Evolutionary conservation across 2,888 invertebrate species (phyloP).

Genomic region (Mongoloraphidia duomilia): DNA sequence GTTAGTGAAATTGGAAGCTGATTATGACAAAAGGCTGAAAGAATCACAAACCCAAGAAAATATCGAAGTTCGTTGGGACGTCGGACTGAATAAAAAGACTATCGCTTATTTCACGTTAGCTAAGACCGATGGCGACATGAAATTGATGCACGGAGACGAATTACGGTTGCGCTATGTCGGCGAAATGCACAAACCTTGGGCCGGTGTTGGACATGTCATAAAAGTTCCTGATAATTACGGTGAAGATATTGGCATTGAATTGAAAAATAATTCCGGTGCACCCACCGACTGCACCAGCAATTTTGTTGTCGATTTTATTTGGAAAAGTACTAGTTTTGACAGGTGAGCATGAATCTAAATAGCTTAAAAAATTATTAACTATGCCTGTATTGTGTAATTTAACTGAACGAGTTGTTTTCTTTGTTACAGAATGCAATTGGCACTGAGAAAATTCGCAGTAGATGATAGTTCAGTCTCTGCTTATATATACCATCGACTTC

Average conservation of each 20-base stretch:
- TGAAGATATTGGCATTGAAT: constrained; percentile 94
- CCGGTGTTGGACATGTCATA: constrained; percentile 96
- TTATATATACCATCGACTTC: constrained; percentile 90
- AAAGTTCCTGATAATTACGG: constrained; percentile 92
- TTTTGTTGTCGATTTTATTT: constrained; percentile 97
- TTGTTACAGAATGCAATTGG: constrained; percentile 74
- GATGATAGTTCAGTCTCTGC: constrained; percentile 94
- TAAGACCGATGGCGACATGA: constrained; percentile 97
- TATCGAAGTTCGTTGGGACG: constrained; percentile 97
- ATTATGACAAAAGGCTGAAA: constrained; percentile 93
- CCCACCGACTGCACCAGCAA: constrained; percentile 89
- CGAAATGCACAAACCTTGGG: constrained; percentile 89
- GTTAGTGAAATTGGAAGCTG: constrained; percentile 91
- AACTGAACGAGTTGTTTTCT: constrained; percentile 1
- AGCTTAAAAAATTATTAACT: neutral
- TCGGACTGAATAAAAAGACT: constrained; percentile 94
- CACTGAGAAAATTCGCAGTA: constrained; percentile 87
- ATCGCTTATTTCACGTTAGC: constrained; percentile 95
- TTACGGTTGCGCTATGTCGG: constrained; percentile 83
- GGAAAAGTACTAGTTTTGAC: constrained; percentile 98
- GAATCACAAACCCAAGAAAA: constrained; percentile 98
- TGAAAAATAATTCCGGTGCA: constrained; percentile 83
- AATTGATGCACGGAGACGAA: constrained; percentile 98
- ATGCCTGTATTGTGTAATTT: neutral
- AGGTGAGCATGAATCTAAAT: constrained; percentile 36